phyloP scores from a whole-genome alignment of 2,888 invertebrate species.

The Ernsta delagoae region DNA sequence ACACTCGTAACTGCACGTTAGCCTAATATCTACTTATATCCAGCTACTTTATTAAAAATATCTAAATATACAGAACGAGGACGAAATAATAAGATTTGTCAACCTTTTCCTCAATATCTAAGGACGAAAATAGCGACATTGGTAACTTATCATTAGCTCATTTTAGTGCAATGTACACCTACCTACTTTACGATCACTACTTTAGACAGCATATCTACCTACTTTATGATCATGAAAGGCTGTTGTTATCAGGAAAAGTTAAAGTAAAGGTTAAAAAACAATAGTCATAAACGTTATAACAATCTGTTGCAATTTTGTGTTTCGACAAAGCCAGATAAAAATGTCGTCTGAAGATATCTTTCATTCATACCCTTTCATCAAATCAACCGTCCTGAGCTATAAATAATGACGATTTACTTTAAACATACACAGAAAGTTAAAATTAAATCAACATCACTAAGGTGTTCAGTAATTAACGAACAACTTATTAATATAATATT shows the following conservation, averaged over 20 bases:
- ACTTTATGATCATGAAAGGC: background rate
- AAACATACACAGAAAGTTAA: too few relatives aligned
- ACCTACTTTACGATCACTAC: too few relatives aligned
- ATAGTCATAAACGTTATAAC: background rate
- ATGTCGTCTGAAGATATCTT: background rate
- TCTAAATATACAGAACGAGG: background rate
- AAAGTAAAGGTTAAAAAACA: conserved; percentile 10
- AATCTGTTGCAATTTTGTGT: background rate
- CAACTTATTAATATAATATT: background rate
- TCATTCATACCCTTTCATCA: background rate
- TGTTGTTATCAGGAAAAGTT: background rate
- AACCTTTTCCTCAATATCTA: background rate
- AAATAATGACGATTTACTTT: background rate
- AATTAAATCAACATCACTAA: background rate
- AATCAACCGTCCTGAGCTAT: background rate
- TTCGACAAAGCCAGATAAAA: background rate
- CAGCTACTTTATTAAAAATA: too few relatives aligned
- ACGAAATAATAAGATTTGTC: background rate
- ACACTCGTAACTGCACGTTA: too few relatives aligned
- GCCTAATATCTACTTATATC: too few relatives aligned
- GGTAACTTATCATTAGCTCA: conserved; percentile 1
- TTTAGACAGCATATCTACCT: too few relatives aligned
- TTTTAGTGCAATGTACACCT: background rate
- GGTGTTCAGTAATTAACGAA: background rate
- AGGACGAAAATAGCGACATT: background rate